These are phyloP conservation scores for Drepana arcuata DNA, from an alignment of 1,140 invertebrate species.

Conservation along the genomic window DNA sequence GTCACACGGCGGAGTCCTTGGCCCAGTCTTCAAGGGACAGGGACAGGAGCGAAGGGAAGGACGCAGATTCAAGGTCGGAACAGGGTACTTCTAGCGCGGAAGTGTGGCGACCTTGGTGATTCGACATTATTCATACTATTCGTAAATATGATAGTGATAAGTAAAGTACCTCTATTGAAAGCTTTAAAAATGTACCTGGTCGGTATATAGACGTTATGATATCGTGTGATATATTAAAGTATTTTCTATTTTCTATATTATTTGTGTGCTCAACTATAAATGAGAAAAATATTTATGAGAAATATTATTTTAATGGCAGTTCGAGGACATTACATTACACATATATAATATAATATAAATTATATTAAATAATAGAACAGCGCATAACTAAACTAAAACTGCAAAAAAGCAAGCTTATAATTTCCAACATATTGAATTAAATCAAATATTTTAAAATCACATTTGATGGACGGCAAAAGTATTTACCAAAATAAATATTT, in stretches of 20 bases:
- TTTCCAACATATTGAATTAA: too few relatives aligned
- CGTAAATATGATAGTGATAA: neutral
- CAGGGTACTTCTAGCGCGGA: constrained; percentile 40
- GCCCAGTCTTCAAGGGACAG: constrained; percentile 33
- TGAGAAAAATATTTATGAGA: too few relatives aligned
- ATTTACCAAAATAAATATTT: too few relatives aligned
- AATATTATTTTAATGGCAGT: too few relatives aligned
- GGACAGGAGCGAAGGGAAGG: constrained; percentile 23
- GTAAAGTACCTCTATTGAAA: constrained; percentile 4
- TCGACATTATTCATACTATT: neutral
- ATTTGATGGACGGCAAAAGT: too few relatives aligned
- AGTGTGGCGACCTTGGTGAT: constrained; percentile 61
- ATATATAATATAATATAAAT: too few relatives aligned
- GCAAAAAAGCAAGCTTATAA: too few relatives aligned
- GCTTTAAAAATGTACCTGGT: constrained; percentile 37
- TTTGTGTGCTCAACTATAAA: neutral
- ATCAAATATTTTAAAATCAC: too few relatives aligned
- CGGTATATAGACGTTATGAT: constrained; percentile 23
- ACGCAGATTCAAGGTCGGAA: constrained; percentile 41
- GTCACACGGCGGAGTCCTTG: constrained; percentile 51
- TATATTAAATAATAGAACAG: too few relatives aligned
- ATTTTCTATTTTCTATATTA: constrained; percentile 16
- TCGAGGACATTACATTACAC: too few relatives aligned
- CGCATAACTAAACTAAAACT: too few relatives aligned
- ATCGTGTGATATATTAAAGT: constrained; percentile 18